Evolutionary conservation across 2,888 invertebrate genomes (phyloP), one percentile per base, ranked within the genome.

Genomic region (Eucera pruinosa): DNA sequence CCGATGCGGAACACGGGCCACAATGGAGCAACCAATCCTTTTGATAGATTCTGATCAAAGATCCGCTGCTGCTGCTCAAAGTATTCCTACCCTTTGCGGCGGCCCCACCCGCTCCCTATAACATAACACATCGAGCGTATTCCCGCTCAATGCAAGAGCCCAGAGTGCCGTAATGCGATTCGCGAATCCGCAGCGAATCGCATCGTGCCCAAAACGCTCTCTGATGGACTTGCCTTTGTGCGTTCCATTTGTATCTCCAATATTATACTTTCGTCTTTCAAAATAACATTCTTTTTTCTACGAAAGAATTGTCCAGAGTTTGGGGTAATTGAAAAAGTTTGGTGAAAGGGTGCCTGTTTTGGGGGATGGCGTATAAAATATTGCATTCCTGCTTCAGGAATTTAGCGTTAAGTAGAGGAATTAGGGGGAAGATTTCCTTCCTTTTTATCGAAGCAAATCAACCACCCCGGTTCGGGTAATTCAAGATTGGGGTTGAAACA

Each of bases 1-100:
- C 75, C 85, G 79, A 77, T 77, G 77, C 79, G 82, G 61, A 81
- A 79, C 72, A 72, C 73, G 83, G 81, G 57, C 67, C 70, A 83
- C 83, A 83, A 83, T 83, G 84, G 82, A 79, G 74, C 83, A 80
- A 82, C 84, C 86, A 86, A 86, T 85, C 86, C 84, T 82, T 86
- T 86, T 84, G 78, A 85, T 86, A 85, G 85, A 85, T 84, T 71
- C 84, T 85, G 82, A 84, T 85, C 85, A 84, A 84, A 84, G 85
- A 81, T 78, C 62, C 61, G 69, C 73, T 60, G 69, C 65, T 71
- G 68, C 58, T 82, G 73, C 77, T 75, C 71, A 77, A 79, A 84
- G 80, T 86, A 83, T 81, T 43, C 68, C 68, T 69, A 67, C 65
- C 61, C 79, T 83, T 83, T 81, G 75, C 76, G 69, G 66, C 55